Base-by-base conservation (phyloP, 2,113 vertebrate genomes). In the Lonchura striata region DNA sequence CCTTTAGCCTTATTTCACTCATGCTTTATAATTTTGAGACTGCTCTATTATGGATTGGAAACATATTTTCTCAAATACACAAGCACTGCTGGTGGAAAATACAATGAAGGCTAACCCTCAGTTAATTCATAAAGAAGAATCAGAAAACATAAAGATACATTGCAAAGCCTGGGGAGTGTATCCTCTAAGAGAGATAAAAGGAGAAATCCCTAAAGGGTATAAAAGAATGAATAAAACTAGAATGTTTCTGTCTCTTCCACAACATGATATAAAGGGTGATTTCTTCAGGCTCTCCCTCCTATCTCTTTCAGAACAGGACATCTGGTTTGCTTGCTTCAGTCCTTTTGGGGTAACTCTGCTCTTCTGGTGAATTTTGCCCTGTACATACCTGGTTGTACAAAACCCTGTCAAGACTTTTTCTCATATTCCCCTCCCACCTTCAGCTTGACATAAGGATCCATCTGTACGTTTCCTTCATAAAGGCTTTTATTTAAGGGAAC, bases 201-300 rank as follows among this genome's bases (percentile, higher is more conserved):
- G 7, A 25, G 4, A 80, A 3, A 50, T 35, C 15, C 41, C 46
- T 30, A 19, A 61, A 78, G 18, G 23, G 5, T 54, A 59, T 16
- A 54, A 68, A 76, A 57, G 31, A 20, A 25, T 7, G 0, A 78
- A 81, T 37, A 56, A 68, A 85, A 71, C 8, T 13, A 44, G n/a
- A 76, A 42, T 49, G 23, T 53, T 92, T 74, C 15, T 49, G 5
- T 52, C 30, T 4, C 41, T 88, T 28, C 20, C 50, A 72, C 35
- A 59, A 20, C 3, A 33, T 1, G 1, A 24, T 50, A 72, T 10
- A 31, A 88, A 74, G 1, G 2, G 18, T 0, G 1, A 71, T n/a
- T 42, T 68, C 30, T 59, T 71, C 65, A 71, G 33, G 33, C 24
- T 82, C 61, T 86, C 9, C 11, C 9, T 69, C 11, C 31, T 31